Evolutionary conservation across 2,113 vertebrate genomes (phyloP).

Genomic region (Ceratotherium simum): DNA sequence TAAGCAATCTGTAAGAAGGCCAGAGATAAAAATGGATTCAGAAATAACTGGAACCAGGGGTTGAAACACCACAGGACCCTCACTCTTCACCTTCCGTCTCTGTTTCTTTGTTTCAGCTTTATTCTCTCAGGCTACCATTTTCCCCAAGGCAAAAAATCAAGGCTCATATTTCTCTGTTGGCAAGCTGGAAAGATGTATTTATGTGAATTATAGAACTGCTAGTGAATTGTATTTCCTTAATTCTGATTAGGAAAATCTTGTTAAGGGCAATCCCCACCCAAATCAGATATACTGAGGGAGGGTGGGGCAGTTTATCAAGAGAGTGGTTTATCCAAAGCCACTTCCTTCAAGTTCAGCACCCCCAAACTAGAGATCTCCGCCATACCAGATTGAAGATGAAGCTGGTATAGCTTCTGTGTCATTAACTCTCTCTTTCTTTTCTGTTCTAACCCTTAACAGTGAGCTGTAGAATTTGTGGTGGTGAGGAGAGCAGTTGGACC

Average conservation of each 20-base stretch:
- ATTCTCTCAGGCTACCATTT: constrained; percentile 13
- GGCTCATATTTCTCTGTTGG: neutral
- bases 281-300: neutral
- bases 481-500: neutral
- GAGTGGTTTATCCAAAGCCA: neutral
- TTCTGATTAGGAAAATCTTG: neutral
- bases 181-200: neutral
- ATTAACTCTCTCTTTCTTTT: neutral
- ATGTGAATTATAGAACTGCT: neutral
- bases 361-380: neutral
- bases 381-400: neutral
- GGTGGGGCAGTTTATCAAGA: neutral
- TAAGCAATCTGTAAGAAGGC: constrained; percentile 3
- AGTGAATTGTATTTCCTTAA: neutral
- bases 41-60: constrained; percentile 2
- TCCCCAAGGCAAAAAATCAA: neutral
- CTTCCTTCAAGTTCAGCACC: neutral
- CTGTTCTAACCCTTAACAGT: neutral
- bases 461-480: constrained; percentile 46
- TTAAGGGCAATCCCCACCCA: neutral
- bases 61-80: constrained; percentile 24
- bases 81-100: neutral
- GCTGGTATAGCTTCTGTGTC: neutral
- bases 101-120: constrained; percentile 48
- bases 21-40: constrained; percentile 53